Evolutionary conservation across 2,797 vertebrate species (phyloP).

Genomic region (Syngnathus rostellatus): DNA sequence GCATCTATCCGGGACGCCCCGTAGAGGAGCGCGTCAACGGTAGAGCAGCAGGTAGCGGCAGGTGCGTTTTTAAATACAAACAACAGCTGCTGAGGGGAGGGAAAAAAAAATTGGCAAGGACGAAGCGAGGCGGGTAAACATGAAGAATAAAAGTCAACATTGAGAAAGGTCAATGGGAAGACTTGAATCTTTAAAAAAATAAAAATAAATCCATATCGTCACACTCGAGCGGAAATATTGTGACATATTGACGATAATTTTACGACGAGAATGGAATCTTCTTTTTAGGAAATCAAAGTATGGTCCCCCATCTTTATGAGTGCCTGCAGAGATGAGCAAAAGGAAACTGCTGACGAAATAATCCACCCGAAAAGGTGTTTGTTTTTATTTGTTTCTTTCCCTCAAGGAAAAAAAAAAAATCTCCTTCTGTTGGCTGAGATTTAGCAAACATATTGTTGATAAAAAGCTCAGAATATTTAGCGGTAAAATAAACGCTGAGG

Average conservation of each 20-base stretch:
- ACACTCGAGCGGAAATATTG: not conserved
- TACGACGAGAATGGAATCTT: not conserved
- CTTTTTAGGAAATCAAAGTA: not conserved
- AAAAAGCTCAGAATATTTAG: conserved; percentile 1
- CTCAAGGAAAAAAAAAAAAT: not conserved
- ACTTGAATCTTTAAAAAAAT: not conserved
- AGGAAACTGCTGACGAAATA: conserved; percentile 1
- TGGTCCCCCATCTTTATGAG: not conserved
- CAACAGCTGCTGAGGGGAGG: conserved; percentile 51
- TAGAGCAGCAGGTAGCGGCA: conserved; percentile 55
- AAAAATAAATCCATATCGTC: not conserved
- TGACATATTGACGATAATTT: not conserved
- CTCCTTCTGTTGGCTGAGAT: conserved; percentile 2
- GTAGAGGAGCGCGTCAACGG: conserved; percentile 39
- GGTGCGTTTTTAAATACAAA: conserved; percentile 51
- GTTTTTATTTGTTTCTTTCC: not conserved
- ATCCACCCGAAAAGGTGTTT: too few species aligned
- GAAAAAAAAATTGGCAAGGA: not conserved
- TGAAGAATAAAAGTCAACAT: conserved; percentile 17
- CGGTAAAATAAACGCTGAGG: not conserved
- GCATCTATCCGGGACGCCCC: conserved; percentile 40
- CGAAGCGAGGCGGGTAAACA: conserved; percentile 26
- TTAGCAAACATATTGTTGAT: conserved; percentile 7
- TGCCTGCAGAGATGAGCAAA: not conserved
- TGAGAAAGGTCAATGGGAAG: conserved; percentile 4